Conservation (phyloP, 64 coral and sea anemone genomes). For the Catalaphyllia jardinei region DNA sequence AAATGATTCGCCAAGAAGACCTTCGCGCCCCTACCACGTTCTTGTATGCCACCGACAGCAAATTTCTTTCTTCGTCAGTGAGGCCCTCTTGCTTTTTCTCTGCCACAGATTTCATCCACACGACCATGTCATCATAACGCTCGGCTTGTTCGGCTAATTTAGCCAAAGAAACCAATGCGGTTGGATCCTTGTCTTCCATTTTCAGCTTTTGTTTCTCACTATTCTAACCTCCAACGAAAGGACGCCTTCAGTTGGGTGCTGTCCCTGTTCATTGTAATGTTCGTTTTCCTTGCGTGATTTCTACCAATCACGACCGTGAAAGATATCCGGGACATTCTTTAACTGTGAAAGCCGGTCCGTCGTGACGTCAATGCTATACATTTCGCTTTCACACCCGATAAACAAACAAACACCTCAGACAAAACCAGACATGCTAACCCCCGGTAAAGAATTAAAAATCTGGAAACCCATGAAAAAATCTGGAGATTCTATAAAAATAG, state of each 20-base stretch:
- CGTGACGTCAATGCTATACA: neutral
- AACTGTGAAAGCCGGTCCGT: neutral
- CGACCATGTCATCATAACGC: conserved; percentile 87
- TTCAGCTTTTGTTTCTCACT: neutral
- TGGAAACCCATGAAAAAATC: too few relatives aligned
- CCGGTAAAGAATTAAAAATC: too few relatives aligned
- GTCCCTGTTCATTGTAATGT: neutral
- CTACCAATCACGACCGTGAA: neutral
- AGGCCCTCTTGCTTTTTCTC: conserved; percentile 17
- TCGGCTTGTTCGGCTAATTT: conserved; percentile 83
- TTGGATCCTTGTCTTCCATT: conserved; percentile 3
- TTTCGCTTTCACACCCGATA: neutral
- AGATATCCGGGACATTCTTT: neutral
- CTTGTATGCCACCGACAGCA: conserved; percentile 93
- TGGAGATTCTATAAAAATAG: too few relatives aligned
- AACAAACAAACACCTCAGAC: too few relatives aligned
- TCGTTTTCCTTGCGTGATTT: neutral
- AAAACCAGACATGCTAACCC: too few relatives aligned
- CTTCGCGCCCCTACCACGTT: conserved; percentile 77
- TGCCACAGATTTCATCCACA: conserved; percentile 61
- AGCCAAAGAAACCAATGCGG: conserved; percentile 51
- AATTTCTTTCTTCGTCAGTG: conserved; percentile 75
- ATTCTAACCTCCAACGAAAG: neutral
- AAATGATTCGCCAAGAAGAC: conserved; percentile 67
- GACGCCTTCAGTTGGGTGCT: neutral